Evolutionary conservation across 1,140 invertebrate species (phyloP), one percentile per base, ranked within the genome.

Genomic region (Drosophila nebulosa): DNA sequence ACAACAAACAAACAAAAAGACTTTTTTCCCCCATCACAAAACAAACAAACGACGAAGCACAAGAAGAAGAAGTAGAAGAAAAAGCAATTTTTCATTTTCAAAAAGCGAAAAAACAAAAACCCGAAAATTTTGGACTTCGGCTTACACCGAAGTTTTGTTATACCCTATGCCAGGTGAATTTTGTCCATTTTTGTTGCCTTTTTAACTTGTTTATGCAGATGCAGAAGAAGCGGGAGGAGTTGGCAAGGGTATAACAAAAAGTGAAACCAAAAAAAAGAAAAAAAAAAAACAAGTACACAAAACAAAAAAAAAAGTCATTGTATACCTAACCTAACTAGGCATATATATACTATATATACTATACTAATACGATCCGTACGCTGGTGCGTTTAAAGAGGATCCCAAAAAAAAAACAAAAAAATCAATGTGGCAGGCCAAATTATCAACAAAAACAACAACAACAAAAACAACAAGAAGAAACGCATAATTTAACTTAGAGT

Each of bases 371-470:
- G 77, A 52, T 74, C 50, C 51, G 50, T 69, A 67, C 73, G 80
- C 79, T 84, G 79, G 79, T 77, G 79, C 80, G 79, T 72, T 46
- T 46, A 46, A 46, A 46, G 1, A 46, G 39, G 69, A 74, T 67
- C 64, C 71, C n/a, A n/a, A n/a, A n/a, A n/a, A n/a, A n/a, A n/a
- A n/a, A n/a, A n/a, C n/a, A n/a, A n/a, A n/a, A n/a, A n/a, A 63
- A 74, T 70, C 52, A 63, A 77, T 69, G 81, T 86, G 81, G 81
- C 81, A 78, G 81, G 81, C 81, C 80, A 85, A 86, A 86, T 73
- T 73, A 46, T 71, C 27, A 55, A 55, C 52, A 55, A 18, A 10
- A n/a, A n/a, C n/a, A n/a, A n/a, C n/a, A n/a, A n/a, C n/a, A n/a
- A n/a, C n/a, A n/a, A n/a, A n/a, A n/a, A n/a, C n/a, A n/a, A n/a